Evolutionary conservation across 2,797 vertebrate genomes (phyloP), one percentile per base, ranked within the genome.

Genomic region (Mus minutoides): DNA sequence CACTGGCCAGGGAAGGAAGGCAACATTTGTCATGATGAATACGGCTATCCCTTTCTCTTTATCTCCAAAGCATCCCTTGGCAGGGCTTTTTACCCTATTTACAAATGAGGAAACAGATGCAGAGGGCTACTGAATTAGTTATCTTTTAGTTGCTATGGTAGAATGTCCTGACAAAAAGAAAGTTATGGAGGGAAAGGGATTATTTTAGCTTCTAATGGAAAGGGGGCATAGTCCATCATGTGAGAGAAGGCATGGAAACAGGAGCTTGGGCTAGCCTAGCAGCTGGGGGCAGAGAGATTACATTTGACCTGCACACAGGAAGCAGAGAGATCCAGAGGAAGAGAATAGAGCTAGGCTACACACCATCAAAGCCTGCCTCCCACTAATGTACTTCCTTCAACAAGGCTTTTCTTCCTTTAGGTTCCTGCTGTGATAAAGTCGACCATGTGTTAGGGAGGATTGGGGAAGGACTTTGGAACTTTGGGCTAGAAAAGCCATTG

Each of bases 11-110:
- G n/a, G 31, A 29, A 77, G 29, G 49, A 24, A 85, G 31, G 6
- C 16, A 24, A 8, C 17, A 2, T 19, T 34, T 67, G 67, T 0
- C 5, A 16, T 16, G 0, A 0, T 14, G 8, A 29, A 60, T 9
- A 29, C 34, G 3, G 13, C 40, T 31, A 21, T 6, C 34, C 0
- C 0, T 0, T 37, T 17, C 22, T 31, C 14, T 37, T 14, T 26
- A 29, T 76, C 13, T 34, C 9, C 49, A 16, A 12, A 3, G 46
- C 0, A 1, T 2, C 2, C 17, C 24, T 77, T 19, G 83, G 6
- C 4, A 58, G 54, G 43, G 1, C 52, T 62, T 46, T 31, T 64
- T 62, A 19, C 34, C 17, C 58, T 34, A 1, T 12, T 89, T 43
- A 9, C 0, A 2, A 62, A n/a, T 6, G 37, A 24, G 56, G 75